Evolutionary conservation across 2,888 invertebrate species (phyloP), one percentile per base, ranked within the genome.

Genomic region (Sycophila texana): DNA sequence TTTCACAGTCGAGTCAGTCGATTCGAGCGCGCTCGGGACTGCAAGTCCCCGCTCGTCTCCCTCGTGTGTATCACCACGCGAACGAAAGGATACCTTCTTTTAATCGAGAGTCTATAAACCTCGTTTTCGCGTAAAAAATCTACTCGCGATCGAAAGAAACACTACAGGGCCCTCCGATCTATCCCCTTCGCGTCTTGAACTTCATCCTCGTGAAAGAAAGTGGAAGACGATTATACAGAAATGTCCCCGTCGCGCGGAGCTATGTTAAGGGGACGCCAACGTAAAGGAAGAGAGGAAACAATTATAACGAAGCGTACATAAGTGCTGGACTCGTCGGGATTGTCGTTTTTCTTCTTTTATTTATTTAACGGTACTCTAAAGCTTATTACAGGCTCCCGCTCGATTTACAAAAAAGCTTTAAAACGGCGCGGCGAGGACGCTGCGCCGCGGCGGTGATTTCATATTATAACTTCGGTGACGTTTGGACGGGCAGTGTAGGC

Each of bases 401-500:
- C 49, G 47, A 26, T 65, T 26, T 58, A 47, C 76, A 75, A 72
- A 72, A 79, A 79, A 79, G 75, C 79, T 26, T 26, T 79, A 75
- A 75, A 39, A 39, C 39, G 39, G 39, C 39, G 39, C 39, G 39
- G 39, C 39, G 39, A 39, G 39, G 39, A 10, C 39, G 39, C 39
- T 39, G 26, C 10, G 39, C 39, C 10, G 39, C 10, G 39, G 7
- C 26, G 16, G 13, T n/a, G 20, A 22, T 57, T 47, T 26, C 26
- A 26, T 26, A 26, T 2, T 26, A 30, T 60, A 47, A 55, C 47
- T 60, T 72, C 47, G 18, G 16, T n/a, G 18, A 60, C 72, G 58
- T 85, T 86, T 85, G 86, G 86, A 85, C 86, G 87, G 88, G 87
- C 87, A 87, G 88, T 87, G 87, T 86, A 86, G 86, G 85, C 87